Evolutionary conservation across 2,888 invertebrate species (phyloP), one percentile per base, ranked within the genome.

Genomic region (Hipparchia semele): DNA sequence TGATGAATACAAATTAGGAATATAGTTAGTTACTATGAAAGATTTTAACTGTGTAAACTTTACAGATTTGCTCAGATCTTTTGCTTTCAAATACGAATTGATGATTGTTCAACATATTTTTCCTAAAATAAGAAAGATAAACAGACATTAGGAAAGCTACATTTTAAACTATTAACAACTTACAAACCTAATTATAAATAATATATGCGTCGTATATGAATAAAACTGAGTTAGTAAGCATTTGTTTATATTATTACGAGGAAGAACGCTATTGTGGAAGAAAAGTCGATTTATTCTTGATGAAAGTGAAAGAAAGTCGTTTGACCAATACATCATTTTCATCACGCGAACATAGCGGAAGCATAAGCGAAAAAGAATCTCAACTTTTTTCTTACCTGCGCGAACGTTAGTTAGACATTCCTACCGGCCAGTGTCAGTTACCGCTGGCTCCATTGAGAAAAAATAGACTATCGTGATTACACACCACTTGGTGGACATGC

Each of bases 301-400:
- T 83, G 91, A 92, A 92, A 92, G 92, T 89, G 89, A 90, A 90
- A 81, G 92, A 92, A 92, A 91, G 91, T 87, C 86, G 81, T 81
- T 82, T 87, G 87, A 86, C 87, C 86, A 91, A 91, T 90, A 90
- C 91, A 90, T 92, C 90, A 92, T 90, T 89, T 91, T 92, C 89
- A 92, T 92, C 92, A 92, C 92, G 92, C 92, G 89, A 91, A 80
- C 83, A 88, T 89, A 85, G 90, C 91, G 92, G 92, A 92, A 92
- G 90, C 85, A 83, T 88, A 87, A 87, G 89, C 89, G 88, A 90
- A 91, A 90, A 86, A 85, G 91, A 91, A 92, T 92, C 92, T 92
- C 87, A 81, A 85, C 85, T 91, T 91, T 92, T 90, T 90, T 92
- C 89, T 90, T 87, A 83, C 76, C 79, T 76, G 81, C 82, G 80